phyloP scores from a whole-genome alignment of 2,888 invertebrate species.

The Arenicola marina region DNA sequence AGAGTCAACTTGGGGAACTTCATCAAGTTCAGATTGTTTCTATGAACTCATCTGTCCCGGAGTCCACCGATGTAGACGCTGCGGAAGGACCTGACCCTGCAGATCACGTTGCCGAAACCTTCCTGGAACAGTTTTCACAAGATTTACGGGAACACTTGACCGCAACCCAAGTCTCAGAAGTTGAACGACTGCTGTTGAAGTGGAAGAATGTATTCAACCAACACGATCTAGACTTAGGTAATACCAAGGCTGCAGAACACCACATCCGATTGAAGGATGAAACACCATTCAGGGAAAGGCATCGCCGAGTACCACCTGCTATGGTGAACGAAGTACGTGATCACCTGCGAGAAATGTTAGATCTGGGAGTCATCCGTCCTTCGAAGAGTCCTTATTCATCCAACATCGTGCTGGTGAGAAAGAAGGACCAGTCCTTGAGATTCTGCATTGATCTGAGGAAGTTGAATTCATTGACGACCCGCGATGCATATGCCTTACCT shows the following conservation, averaged over 20 bases:
- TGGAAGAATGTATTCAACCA: background rate
- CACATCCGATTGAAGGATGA: background rate
- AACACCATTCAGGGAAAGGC: background rate
- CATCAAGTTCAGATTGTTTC: too few relatives aligned
- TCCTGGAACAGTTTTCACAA: too few relatives aligned
- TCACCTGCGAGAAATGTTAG: background rate
- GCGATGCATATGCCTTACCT: background rate
- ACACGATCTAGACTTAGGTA: background rate
- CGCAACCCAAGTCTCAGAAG: background rate
- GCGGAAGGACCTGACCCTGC: too few relatives aligned
- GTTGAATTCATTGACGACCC: background rate
- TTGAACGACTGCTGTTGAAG: background rate
- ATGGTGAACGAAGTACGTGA: background rate
- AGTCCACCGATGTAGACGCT: too few relatives aligned
- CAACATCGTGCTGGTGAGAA: background rate
- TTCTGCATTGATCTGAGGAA: background rate
- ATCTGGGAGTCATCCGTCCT: background rate
- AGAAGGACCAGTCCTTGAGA: background rate
- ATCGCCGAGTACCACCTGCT: background rate
- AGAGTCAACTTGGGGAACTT: too few relatives aligned
- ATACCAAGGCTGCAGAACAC: background rate
- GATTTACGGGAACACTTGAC: too few relatives aligned
- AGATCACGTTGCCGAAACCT: too few relatives aligned
- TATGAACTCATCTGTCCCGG: too few relatives aligned
- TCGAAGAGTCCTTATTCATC: background rate